Evolutionary conservation across 2,113 vertebrate genomes (phyloP), one percentile per base, ranked within the genome.

Genomic region (Anolis sagrei): DNA sequence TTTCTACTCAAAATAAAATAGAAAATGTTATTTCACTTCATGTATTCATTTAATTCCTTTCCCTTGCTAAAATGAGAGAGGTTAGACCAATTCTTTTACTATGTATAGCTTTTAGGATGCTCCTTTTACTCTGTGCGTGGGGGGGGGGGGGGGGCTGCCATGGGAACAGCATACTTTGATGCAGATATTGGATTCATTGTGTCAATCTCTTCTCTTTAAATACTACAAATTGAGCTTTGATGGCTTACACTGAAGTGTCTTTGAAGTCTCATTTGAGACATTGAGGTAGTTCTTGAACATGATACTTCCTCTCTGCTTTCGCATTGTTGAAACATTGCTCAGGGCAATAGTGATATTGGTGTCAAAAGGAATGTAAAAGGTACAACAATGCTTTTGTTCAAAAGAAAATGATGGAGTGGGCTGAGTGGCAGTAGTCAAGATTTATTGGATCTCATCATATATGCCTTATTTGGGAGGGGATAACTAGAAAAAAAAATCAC

Each of bases 261-360:
- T 74, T 49, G 48, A 21, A n/a, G 2, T 8, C 0, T 18, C 36
- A 75, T 21, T 62, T 0, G 23, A 76, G 66, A 32, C 9, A 19
- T 16, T 29, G 5, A 48, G 14, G 54, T 5, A 19, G 0, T 2
- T 13, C 19, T 23, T 49, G 18, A 18, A 48, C 0, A 36, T 0
- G 29, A 25, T 19, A 23, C 5, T 48, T 3, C 0, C 73, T 39
- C 81, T 83, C 7, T 6, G 0, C 49, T 81, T 7, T 36, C 0
- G 0, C 23, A 7, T 4, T 13, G 5, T 44, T 36, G 3, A 3
- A 77, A 36, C 0, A 0, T 0, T 0, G 32, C 14, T 25, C 8
- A 7, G 32, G 4, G 19, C 2, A 73, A 51, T 66, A n/a, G 18
- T 7, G 5, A 39, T 79, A 32, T 29, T 72, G 66, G 16, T 13